Evolutionary conservation across 2,113 vertebrate genomes (phyloP).

Genomic region (Lagopus leucura): DNA sequence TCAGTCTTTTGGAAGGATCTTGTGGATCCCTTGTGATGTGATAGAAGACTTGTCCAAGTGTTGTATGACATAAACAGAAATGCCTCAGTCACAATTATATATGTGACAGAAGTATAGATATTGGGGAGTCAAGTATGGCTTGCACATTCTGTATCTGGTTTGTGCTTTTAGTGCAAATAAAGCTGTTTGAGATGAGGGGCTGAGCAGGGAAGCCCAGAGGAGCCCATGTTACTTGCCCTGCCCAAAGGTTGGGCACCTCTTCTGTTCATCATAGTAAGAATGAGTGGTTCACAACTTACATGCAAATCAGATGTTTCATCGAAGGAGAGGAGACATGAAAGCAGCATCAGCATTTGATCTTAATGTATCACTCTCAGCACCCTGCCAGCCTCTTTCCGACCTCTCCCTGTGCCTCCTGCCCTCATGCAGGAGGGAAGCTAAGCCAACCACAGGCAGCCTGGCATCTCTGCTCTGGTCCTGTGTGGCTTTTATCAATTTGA

Average conservation of each 20-base stretch:
- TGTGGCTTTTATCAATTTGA: slow-evolving; percentile 22
- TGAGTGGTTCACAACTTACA: neutral
- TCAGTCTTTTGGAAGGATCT: neutral
- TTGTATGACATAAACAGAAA: neutral
- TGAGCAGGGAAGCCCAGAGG: neutral
- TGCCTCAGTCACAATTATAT: neutral
- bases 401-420: neutral
- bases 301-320: neutral
- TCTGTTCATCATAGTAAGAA: neutral
- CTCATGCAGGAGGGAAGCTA: neutral
- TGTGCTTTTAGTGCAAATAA: neutral
- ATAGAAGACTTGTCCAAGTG: neutral
- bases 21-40: neutral
- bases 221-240: neutral
- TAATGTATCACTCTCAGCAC: neutral
- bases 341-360: neutral
- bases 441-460: slow-evolving; percentile 4
- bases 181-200: neutral
- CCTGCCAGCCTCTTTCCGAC: neutral
- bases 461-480: neutral
- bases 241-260: neutral
- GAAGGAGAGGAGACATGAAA: neutral
- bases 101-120: neutral
- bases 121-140: neutral
- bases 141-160: neutral